Evolutionary conservation across 2,888 invertebrate species (phyloP).

Genomic region (Rhingia rostrata): DNA sequence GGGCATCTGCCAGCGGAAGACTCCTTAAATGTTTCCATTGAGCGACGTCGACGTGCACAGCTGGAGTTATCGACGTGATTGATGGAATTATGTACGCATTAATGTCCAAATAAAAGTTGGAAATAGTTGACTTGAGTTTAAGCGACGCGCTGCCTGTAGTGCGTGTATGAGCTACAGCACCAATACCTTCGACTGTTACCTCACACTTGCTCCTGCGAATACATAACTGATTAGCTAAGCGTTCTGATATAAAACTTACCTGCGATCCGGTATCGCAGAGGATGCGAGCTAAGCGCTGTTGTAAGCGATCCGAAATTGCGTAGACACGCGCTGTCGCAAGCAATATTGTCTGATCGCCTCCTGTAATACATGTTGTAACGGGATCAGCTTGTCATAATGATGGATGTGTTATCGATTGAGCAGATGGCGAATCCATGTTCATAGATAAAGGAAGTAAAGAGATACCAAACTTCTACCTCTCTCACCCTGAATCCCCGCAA

Average conservation of each 20-base stretch:
- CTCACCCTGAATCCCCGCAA: no score
- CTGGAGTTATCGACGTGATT: constrained; percentile 23
- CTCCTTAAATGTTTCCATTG: constrained; percentile 27
- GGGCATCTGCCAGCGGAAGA: constrained; percentile 1
- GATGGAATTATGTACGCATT: constrained; percentile 12
- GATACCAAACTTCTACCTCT: no score
- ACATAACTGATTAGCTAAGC: constrained; percentile 27
- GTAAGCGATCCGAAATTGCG: constrained; percentile 16
- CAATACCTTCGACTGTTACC: constrained; percentile 55
- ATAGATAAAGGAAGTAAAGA: no score
- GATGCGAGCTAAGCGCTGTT: constrained; percentile 9
- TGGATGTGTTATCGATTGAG: background rate
- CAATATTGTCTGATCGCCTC: constrained; percentile 14
- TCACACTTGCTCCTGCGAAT: constrained; percentile 37
- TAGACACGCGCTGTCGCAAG: constrained; percentile 43
- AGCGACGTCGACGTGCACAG: constrained; percentile 4
- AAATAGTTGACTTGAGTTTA: background rate
- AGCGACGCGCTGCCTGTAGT: constrained; percentile 42
- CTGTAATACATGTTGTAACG: background rate
- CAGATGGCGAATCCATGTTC: no score
- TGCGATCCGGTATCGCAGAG: constrained; percentile 48
- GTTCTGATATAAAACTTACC: constrained; percentile 49
- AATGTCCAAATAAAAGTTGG: background rate
- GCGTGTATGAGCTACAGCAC: constrained; percentile 1
- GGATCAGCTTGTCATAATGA: background rate